Evolutionary conservation across 2,797 vertebrate genomes (phyloP).

Genomic region (Odontamblyopus lacepedii): DNA sequence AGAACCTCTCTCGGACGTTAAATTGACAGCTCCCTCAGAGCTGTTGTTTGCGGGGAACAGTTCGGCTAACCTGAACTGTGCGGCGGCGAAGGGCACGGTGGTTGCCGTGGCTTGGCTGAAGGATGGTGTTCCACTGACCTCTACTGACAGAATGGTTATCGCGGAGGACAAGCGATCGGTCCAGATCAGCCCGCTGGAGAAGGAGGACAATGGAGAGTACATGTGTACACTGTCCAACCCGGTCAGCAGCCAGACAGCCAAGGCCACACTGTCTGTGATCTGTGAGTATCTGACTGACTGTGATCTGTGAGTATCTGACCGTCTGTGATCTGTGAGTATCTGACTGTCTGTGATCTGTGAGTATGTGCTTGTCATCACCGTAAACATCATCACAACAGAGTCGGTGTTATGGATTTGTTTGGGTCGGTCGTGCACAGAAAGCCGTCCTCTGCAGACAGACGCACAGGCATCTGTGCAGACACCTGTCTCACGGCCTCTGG

Average conservation of each 20-base stretch:
- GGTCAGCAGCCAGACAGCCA: slow-evolving; percentile 14
- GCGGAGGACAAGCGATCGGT: slow-evolving; percentile 25
- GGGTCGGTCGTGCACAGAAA: no score
- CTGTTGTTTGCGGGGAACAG: slow-evolving; percentile 60
- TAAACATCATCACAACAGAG: no score
- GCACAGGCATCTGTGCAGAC: no score
- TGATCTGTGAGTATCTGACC: slow-evolving; percentile 51
- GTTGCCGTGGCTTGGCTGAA: slow-evolving; percentile 52
- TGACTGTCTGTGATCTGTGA: slow-evolving; percentile 51
- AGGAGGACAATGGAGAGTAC: slow-evolving; percentile 64
- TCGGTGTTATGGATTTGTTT: no score
- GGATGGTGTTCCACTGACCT: slow-evolving; percentile 19
- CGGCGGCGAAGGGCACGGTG: slow-evolving; percentile 24
- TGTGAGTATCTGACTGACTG: slow-evolving; percentile 44
- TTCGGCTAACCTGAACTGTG: slow-evolving; percentile 66
- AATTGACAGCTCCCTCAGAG: slow-evolving; percentile 17
- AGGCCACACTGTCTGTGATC: slow-evolving; percentile 56
- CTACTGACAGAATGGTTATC: slow-evolving; percentile 18
- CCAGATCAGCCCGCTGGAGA: slow-evolving; percentile 46
- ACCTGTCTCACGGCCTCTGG: no score
- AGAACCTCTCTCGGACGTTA: slow-evolving; percentile 57
- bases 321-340: slow-evolving; percentile 54
- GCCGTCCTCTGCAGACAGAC: no score
- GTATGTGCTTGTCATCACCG: not conserved
- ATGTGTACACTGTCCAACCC: slow-evolving; percentile 57